phyloP scores from a whole-genome alignment of 2,113 vertebrate genomes.

The Mesoclemmys tuberculata region DNA sequence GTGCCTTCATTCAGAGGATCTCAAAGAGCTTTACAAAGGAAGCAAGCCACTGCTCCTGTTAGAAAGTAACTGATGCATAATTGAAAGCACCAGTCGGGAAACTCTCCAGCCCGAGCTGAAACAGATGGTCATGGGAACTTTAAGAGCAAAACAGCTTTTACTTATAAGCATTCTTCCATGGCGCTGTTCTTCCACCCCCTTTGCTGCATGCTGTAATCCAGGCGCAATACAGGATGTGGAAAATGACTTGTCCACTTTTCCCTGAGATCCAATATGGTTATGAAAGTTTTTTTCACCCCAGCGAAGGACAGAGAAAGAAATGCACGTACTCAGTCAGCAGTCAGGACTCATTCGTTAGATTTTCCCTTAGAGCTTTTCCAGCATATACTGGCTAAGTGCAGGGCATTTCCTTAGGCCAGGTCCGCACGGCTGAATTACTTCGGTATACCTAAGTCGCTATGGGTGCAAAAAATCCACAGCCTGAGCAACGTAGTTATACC shows the following conservation, averaged over 20 bases:
- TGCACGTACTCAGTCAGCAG: neutral
- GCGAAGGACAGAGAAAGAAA: neutral
- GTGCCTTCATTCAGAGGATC: neutral
- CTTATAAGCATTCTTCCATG: neutral
- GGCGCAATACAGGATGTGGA: rapidly evolving
- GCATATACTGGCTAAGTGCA: neutral
- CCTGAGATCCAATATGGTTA: neutral
- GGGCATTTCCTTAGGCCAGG: neutral
- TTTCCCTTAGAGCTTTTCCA: neutral
- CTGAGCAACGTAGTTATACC: too few species aligned
- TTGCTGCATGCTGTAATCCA: rapidly evolving
- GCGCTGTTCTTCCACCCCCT: neutral
- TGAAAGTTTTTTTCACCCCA: rapidly evolving
- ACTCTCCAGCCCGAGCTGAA: neutral
- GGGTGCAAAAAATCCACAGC: neutral
- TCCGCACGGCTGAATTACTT: neutral
- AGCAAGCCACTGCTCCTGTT: neutral
- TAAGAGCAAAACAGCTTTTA: neutral
- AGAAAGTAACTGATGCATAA: neutral
- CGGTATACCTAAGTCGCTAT: neutral
- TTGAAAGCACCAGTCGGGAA: neutral
- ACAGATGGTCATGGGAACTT: neutral
- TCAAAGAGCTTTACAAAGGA: rapidly evolving
- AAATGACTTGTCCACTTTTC: neutral
- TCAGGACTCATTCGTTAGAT: rapidly evolving